Conservation (phyloP, 2,113 vertebrate species). For the Excalfactoria chinensis region DNA sequence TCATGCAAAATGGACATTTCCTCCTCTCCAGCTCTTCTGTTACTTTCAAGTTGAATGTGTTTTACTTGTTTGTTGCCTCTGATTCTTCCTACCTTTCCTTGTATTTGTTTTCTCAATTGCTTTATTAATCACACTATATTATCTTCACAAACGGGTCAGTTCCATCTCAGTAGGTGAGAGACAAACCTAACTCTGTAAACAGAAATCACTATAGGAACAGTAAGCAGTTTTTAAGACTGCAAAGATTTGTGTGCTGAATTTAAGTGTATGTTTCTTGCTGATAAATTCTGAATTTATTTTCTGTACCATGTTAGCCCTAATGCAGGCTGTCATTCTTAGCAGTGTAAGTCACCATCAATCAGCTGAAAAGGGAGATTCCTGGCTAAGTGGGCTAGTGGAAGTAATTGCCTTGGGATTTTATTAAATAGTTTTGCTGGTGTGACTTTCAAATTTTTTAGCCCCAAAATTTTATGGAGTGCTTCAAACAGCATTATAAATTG, state of each 20-base stretch:
- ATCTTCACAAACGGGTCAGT: neutral
- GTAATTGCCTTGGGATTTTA: neutral
- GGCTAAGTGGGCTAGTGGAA: constrained; percentile 15
- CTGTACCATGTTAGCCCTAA: neutral
- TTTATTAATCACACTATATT: constrained; percentile 20
- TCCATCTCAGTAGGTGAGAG: neutral
- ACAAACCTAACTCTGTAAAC: neutral
- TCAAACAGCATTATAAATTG: neutral
- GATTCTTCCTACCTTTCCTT: neutral
- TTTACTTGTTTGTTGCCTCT: neutral
- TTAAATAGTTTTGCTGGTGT: constrained; percentile 7
- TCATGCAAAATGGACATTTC: neutral
- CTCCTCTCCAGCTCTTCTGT: neutral
- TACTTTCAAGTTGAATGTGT: neutral
- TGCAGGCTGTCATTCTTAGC: constrained; percentile 20
- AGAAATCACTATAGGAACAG: neutral
- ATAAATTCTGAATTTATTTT: neutral
- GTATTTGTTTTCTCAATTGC: neutral
- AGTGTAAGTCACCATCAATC: constrained; percentile 32
- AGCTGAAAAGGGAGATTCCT: constrained; percentile 14
- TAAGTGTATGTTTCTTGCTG: neutral
- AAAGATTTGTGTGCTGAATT: neutral
- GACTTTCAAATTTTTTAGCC: neutral
- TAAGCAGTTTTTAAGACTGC: neutral
- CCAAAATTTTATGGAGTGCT: neutral